Conservation (phyloP, 1,140 invertebrate species). For the Nasonia longicornis region DNA sequence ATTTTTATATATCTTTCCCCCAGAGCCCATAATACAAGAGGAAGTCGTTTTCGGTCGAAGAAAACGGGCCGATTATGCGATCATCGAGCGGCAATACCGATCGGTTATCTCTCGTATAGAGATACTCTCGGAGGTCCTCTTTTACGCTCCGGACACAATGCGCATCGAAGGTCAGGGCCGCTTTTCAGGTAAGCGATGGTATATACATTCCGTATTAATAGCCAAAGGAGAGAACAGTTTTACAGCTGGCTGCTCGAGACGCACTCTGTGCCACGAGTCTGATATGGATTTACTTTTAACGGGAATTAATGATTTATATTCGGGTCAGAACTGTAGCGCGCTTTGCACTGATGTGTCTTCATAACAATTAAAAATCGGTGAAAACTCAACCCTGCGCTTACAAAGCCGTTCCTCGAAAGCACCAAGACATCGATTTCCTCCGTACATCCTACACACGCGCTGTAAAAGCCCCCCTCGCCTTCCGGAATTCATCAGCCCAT, state of each 20-base stretch:
- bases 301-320: too few species aligned
- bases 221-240: not conserved
- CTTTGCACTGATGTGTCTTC: too few species aligned
- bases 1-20: slow-evolving; percentile 14
- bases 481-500: not conserved
- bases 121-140: slow-evolving; percentile 9
- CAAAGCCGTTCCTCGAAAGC: too few species aligned
- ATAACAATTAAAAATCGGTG: too few species aligned
- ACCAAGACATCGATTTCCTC: too few species aligned
- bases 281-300: too few species aligned
- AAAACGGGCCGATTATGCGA: slow-evolving; percentile 18
- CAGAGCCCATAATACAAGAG: not conserved
- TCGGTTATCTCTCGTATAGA: slow-evolving; percentile 19
- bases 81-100: not conserved
- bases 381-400: too few species aligned
- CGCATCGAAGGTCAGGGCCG: not conserved
- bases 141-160: not conserved
- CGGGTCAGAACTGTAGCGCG: too few species aligned
- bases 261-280: too few species aligned
- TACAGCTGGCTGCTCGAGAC: too few species aligned
- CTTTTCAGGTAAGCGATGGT: not conserved
- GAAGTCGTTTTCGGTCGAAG: slow-evolving; percentile 18
- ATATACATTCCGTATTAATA: not conserved
- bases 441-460: too few species aligned
- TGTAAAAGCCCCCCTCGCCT: not conserved